Conservation (phyloP, 1,140 invertebrate genomes). For the Propsilocerus akamusi region DNA sequence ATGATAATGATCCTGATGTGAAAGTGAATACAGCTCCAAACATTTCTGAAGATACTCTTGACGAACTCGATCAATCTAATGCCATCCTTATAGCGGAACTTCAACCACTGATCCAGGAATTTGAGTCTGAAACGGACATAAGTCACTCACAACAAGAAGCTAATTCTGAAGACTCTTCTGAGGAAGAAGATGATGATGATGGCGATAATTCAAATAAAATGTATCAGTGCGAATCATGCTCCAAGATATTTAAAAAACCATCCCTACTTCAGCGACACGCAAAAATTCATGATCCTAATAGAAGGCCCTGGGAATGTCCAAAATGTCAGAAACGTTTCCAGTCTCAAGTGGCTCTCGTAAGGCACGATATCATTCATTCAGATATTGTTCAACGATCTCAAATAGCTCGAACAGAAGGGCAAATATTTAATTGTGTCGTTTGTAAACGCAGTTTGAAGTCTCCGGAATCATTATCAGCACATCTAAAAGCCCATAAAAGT, state of each 20-base stretch:
- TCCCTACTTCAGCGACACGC: neutral
- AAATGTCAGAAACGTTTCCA: neutral
- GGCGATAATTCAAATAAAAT: neutral
- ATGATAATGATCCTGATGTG: neutral
- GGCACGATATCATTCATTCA: neutral
- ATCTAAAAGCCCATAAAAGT: neutral
- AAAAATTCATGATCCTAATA: neutral
- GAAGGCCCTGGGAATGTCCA: neutral
- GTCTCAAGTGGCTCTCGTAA: neutral
- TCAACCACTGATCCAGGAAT: too few relatives aligned
- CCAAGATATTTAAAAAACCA: neutral
- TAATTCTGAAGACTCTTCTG: neutral
- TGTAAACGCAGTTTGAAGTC: neutral
- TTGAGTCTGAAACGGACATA: too few relatives aligned
- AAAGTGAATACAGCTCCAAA: neutral
- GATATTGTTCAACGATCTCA: neutral
- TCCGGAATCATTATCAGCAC: neutral
- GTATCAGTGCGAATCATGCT: neutral
- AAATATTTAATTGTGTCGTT: neutral
- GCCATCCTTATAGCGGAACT: too few relatives aligned
- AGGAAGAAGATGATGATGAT: neutral
- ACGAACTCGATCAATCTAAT: neutral
- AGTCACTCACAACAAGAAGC: neutral
- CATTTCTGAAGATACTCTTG: neutral
- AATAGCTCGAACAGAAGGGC: neutral